phyloP scores from a whole-genome alignment of 2,797 vertebrate species.

The Saxicola maurus region DNA sequence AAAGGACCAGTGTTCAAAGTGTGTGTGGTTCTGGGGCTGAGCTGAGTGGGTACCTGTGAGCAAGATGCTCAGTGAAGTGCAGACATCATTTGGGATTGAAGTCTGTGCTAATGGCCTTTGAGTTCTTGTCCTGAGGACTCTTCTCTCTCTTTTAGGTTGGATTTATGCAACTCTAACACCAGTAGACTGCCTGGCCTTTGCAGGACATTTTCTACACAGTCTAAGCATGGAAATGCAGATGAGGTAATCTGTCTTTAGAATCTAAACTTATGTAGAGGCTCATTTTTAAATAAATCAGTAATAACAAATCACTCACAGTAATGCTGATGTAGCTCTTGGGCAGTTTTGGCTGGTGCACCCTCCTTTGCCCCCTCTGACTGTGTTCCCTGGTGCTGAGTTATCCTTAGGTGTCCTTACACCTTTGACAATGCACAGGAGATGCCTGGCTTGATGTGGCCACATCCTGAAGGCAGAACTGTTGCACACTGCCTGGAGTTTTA shows the following conservation, averaged over 20 bases:
- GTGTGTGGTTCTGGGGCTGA: background rate
- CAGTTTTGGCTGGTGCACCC: background rate
- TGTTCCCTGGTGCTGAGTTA: background rate
- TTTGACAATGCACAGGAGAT: rapidly evolving
- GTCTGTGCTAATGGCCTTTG: background rate
- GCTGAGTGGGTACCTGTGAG: background rate
- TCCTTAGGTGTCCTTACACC: background rate
- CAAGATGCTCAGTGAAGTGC: background rate
- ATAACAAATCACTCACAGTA: background rate
- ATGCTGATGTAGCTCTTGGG: background rate
- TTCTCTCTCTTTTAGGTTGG: constrained; percentile 80
- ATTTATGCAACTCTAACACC: constrained; percentile 97
- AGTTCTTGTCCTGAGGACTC: background rate
- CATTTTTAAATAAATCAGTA: background rate
- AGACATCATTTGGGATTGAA: background rate
- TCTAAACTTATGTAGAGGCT: background rate
- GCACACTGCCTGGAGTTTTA: background rate
- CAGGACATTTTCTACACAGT: constrained; percentile 95
- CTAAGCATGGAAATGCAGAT: constrained; percentile 98
- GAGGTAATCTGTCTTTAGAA: constrained; percentile 76
- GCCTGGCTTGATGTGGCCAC: background rate
- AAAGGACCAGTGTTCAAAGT: background rate
- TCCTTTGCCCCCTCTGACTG: rapidly evolving
- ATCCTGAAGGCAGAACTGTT: background rate
- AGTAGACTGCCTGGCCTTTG: constrained; percentile 94